Percentiles rank a stretch among this genome's conserved stretches.
These are phyloP conservation scores for Doryteuthis pealeii DNA, from an alignment of 1,140 invertebrate species.

Conservation along the genomic window DNA sequence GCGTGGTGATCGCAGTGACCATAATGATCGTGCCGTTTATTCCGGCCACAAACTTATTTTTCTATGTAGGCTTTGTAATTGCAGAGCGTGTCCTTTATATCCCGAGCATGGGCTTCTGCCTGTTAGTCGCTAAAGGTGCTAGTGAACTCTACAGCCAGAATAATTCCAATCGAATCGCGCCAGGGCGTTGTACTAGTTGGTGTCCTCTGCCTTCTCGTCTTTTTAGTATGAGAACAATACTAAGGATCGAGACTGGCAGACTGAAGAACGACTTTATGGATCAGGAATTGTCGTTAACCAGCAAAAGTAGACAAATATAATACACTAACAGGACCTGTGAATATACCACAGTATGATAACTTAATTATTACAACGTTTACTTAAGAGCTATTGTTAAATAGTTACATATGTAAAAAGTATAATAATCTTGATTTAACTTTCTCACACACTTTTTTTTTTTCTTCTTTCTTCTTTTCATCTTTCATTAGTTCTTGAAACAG, in stretches of 20 bases:
- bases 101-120: constrained; percentile 95
- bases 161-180: neutral
- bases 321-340: too few relatives aligned
- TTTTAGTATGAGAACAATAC: constrained; percentile 77
- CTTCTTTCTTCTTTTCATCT: too few relatives aligned
- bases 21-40: constrained; percentile 89
- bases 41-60: constrained; percentile 96
- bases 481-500: too few relatives aligned
- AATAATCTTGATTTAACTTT: too few relatives aligned
- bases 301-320: too few relatives aligned
- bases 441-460: too few relatives aligned
- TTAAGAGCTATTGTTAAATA: too few relatives aligned
- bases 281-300: constrained; percentile 90
- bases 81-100: constrained; percentile 95
- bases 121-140: constrained; percentile 72
- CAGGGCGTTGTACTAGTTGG: constrained; percentile 32
- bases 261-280: constrained; percentile 89
- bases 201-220: constrained; percentile 66
- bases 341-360: too few relatives aligned
- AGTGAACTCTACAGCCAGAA: constrained; percentile 32
- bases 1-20: constrained; percentile 63
- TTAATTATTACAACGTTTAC: too few relatives aligned
- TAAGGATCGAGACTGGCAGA: constrained; percentile 83
- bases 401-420: too few relatives aligned
- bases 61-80: constrained; percentile 95